Evolutionary conservation across 1,140 invertebrate species (phyloP).

Genomic region (Cecropterus lyciades): DNA sequence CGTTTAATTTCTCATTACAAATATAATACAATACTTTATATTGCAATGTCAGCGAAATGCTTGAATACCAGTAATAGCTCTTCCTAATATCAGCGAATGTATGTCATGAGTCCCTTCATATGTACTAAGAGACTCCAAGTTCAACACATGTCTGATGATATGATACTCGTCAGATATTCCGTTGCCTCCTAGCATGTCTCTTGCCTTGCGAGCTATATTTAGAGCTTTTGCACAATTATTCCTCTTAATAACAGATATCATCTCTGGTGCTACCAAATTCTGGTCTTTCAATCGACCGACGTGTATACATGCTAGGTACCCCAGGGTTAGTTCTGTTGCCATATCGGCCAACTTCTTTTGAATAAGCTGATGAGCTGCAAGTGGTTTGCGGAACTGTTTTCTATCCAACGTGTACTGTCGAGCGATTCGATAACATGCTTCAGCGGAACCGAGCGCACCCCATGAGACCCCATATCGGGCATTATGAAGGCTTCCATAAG

Average conservation of each 20-base stretch:
- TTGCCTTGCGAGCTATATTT: constrained; percentile 94
- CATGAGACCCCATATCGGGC: constrained; percentile 98
- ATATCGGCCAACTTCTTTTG: constrained; percentile 99
- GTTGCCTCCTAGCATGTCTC: constrained; percentile 99
- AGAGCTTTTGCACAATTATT: constrained; percentile 98
- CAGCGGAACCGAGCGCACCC: constrained; percentile 98
- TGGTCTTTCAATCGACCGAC: constrained; percentile 97
- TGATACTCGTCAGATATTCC: constrained; percentile 98
- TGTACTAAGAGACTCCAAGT: constrained; percentile 99
- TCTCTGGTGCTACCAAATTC: constrained; percentile 93
- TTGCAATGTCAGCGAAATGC: constrained; percentile 88
- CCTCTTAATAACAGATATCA: constrained; percentile 98
- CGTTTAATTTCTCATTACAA: too few relatives aligned
- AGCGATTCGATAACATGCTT: constrained; percentile 95
- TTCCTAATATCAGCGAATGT: constrained; percentile 97
- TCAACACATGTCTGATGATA: constrained; percentile 98
- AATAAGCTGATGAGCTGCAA: constrained; percentile 98
- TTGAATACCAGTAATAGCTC: constrained; percentile 97
- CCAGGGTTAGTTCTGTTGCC: constrained; percentile 96
- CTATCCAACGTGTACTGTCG: constrained; percentile 96
- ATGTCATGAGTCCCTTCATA: constrained; percentile 99
- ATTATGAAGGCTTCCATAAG: constrained; percentile 98
- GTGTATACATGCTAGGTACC: constrained; percentile 94
- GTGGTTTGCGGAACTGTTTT: constrained; percentile 95
- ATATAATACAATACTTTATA: background rate